phyloP scores from a whole-genome alignment of 2,797 vertebrate genomes.

The Natrix natrix region DNA sequence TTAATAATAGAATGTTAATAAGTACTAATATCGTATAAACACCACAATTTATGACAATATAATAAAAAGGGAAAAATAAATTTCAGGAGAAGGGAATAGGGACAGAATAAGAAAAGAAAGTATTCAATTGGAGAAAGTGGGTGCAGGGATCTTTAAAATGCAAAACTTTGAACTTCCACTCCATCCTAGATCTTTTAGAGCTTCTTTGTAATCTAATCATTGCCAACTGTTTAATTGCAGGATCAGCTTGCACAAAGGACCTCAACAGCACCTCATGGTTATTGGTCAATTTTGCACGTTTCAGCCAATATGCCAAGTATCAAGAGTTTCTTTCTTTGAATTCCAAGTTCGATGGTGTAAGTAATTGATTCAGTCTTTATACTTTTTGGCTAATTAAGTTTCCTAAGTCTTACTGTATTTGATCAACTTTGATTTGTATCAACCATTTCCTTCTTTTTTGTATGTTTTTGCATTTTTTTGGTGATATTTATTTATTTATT shows the following conservation, averaged over 20 bases:
- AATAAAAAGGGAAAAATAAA: neutral
- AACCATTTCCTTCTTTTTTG: neutral
- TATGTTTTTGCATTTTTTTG: neutral
- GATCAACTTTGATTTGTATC: neutral
- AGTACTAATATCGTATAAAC: neutral
- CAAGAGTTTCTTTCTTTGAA: slow-evolving; percentile 30
- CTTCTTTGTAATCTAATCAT: neutral
- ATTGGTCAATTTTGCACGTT: slow-evolving; percentile 15
- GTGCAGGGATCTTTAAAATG: neutral
- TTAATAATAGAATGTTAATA: neutral
- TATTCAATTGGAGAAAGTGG: neutral
- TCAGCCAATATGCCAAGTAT: slow-evolving; percentile 19
- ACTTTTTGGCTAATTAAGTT: neutral
- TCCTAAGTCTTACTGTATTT: neutral
- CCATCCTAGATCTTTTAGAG: too few species aligned
- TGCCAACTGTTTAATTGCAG: neutral
- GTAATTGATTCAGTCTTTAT: neutral
- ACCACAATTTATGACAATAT: neutral
- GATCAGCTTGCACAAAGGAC: neutral
- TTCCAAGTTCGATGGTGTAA: slow-evolving; percentile 24
- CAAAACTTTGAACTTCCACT: too few species aligned
- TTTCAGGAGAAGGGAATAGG: neutral
- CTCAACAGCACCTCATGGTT: slow-evolving; percentile 25
- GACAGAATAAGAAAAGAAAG: neutral
- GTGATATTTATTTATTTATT: neutral